These are phyloP conservation scores for Ladona fulva DNA, from an alignment of 1,140 invertebrate species.

Conservation along the genomic window DNA sequence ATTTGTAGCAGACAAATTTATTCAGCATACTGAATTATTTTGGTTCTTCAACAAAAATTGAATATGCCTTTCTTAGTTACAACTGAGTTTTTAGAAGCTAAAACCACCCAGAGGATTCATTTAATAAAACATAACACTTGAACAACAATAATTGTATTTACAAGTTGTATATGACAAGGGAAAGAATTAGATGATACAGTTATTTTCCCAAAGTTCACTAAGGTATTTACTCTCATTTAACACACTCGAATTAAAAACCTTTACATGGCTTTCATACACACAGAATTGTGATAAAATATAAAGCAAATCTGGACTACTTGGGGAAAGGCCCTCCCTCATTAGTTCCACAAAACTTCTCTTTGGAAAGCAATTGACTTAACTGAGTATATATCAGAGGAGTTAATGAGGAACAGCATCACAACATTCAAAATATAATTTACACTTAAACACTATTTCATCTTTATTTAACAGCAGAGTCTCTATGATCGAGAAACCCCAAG, in stretches of 20 bases:
- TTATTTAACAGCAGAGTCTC: not conserved
- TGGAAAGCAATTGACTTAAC: not conserved
- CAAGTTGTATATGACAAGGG: conserved; percentile 1
- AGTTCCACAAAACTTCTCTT: not conserved
- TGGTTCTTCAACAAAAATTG: no score
- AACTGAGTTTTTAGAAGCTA: no score
- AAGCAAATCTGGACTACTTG: not conserved
- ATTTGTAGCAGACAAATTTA: no score
- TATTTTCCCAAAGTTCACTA: not conserved
- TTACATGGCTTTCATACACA: not conserved
- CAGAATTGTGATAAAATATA: conserved; percentile 8
- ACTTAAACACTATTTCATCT: not conserved
- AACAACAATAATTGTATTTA: conserved; percentile 11
- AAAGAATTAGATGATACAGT: not conserved
- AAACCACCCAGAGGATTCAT: not conserved
- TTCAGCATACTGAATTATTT: no score
- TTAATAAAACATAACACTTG: not conserved
- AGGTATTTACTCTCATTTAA: not conserved
- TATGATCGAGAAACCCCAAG: not conserved
- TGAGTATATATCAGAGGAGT: not conserved
- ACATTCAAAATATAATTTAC: conserved; percentile 8
- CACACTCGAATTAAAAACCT: not conserved
- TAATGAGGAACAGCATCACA: conserved; percentile 4
- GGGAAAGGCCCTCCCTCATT: not conserved
- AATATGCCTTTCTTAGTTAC: no score